A percentile compares a stretch with the other conserved stretches of the same genome.
Evolutionary conservation across 2,888 invertebrate species (phyloP).

Genomic region (Microchrysa polita): DNA sequence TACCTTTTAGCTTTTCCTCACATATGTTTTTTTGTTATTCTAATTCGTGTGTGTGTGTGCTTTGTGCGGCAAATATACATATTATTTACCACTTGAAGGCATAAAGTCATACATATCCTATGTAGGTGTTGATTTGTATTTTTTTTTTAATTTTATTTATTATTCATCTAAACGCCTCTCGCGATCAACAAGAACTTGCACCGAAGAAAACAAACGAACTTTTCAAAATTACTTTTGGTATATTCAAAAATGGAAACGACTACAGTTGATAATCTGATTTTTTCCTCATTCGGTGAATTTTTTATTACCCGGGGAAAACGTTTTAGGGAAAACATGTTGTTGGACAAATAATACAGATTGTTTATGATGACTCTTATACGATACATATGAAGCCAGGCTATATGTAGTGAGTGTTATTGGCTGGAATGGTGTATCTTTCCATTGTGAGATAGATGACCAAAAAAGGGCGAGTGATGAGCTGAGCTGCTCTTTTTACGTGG

Average conservation of each 20-base stretch:
- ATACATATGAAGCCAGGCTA: background rate
- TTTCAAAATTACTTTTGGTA: slow-evolving; percentile 17
- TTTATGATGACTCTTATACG: slow-evolving; percentile 14
- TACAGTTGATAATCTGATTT: slow-evolving; percentile 5
- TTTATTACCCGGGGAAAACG: slow-evolving; percentile 22
- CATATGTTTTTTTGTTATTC: no score
- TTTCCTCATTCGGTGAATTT: slow-evolving; percentile 11
- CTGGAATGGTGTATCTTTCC: no score
- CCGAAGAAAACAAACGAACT: slow-evolving; percentile 11
- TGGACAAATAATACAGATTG: slow-evolving; percentile 34
- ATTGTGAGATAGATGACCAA: slow-evolving; percentile 11
- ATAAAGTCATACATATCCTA: slow-evolving; percentile 37
- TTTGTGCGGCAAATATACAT: background rate
- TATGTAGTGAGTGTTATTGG: no score
- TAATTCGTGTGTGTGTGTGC: no score
- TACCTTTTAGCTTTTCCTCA: slow-evolving; percentile 10
- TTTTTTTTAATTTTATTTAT: background rate
- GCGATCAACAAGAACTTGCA: background rate
- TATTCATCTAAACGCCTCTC: no score
- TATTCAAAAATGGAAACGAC: slow-evolving; percentile 30
- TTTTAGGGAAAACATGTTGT: slow-evolving; percentile 39
- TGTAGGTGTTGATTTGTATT: slow-evolving; percentile 28
- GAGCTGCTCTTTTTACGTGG: slow-evolving; percentile 38
- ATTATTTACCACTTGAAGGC: slow-evolving; percentile 40
- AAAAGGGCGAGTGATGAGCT: slow-evolving; percentile 33